Evolutionary conservation across 1,140 invertebrate genomes (phyloP), one percentile per base, ranked within the genome.

Genomic region (Procambarus virginalis): DNA sequence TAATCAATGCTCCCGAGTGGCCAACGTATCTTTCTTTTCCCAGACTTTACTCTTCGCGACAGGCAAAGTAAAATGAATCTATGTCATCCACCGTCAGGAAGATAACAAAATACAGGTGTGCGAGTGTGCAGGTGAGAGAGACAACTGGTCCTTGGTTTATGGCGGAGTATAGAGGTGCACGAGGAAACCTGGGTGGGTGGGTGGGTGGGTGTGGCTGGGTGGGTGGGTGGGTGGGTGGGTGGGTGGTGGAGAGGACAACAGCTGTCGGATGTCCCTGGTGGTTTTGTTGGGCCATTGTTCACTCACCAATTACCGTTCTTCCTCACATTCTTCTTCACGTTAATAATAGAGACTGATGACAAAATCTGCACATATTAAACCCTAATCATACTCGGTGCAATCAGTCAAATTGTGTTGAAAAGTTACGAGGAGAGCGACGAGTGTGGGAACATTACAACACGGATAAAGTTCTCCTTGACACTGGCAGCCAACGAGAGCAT

Each of bases 211-310:
- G 34, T 34, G 34, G 34, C 34, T 34, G 34, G 34, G 34, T 34
- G 1, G 34, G 34, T 34, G 34, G 34, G 34, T 34, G 34, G 34
- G 34, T 34, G 34, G 34, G 34, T 34, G 34, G 34, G 0, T 34
- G 34, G 34, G 34, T 34, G 68, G 68, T 73, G 68, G 22, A 20
- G 68, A 73, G 68, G 22, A 34, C 22, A 73, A 73, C 68, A 73
- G n/a, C 68, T 73, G 68, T 73, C 68, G 20, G 64, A 73, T 73
- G 68, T 73, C 34, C 68, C 68, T 10, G 68, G 68, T 73, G 68
- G 68, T 73, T 73, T 73, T 73, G 68, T 22, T 34, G 68, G 8
- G 8, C 68, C 68, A 73, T 73, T 73, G 68, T 73, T 34, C 68
- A 73, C 5, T 8, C 14, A n/a, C 68, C 68, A 22, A 73, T 73